A percentile compares a stretch with the other conserved stretches of the same genome.
Conservation (phyloP, 2,888 invertebrate species). For the Melitaea athalia region DNA sequence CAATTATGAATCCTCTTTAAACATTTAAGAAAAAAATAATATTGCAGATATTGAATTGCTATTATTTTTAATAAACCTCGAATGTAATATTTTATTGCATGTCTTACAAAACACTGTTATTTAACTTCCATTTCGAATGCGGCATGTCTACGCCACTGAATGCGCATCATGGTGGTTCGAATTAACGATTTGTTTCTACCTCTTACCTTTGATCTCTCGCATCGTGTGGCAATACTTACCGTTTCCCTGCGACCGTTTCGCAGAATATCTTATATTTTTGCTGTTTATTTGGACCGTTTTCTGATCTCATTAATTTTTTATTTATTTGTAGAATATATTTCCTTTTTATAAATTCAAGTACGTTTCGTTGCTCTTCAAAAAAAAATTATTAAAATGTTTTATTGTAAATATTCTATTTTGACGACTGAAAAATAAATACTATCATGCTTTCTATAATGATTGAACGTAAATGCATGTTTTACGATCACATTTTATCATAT, state of each 20-base stretch:
- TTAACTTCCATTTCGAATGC: constrained; percentile 1
- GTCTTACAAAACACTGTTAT: background rate
- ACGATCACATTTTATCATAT: background rate
- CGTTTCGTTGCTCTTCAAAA: background rate
- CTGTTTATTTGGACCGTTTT: constrained; percentile 24
- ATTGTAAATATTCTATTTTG: background rate
- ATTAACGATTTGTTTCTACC: constrained; percentile 17
- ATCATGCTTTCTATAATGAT: background rate
- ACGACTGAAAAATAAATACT: background rate
- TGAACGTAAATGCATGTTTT: background rate
- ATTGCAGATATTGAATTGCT: no score
- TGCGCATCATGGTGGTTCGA: background rate
- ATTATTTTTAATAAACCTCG: background rate
- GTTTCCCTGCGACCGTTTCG: constrained; percentile 21
- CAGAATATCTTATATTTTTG: constrained; percentile 24
- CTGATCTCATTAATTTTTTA: constrained; percentile 25
- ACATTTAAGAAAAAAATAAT: no score
- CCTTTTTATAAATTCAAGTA: background rate
- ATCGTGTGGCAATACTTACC: constrained; percentile 24
- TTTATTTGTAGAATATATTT: constrained; percentile 16
- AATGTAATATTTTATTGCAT: background rate
- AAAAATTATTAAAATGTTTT: background rate
- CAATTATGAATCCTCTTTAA: no score
- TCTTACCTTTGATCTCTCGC: constrained; percentile 27
- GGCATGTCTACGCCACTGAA: constrained; percentile 7